Conservation (phyloP, 2,113 vertebrate genomes). For the Silurus asotus region DNA sequence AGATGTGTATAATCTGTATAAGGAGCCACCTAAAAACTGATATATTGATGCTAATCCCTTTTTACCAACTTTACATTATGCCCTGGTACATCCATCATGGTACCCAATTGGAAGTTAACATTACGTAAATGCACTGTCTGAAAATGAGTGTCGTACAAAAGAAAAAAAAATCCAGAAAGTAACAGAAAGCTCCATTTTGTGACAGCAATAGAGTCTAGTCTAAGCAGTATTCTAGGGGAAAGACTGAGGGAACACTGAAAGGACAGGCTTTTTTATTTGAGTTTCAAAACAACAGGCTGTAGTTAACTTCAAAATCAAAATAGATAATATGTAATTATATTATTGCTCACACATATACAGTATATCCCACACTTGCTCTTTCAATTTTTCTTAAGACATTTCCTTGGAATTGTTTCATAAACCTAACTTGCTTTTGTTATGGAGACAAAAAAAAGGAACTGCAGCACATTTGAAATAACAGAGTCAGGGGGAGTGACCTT, state of each 20-base stretch:
- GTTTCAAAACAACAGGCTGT: not conserved
- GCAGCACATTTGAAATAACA: slow-evolving; percentile 30
- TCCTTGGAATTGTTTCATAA: not conserved
- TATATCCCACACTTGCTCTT: not conserved
- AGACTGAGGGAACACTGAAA: not conserved
- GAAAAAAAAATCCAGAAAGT: too few relatives aligned
- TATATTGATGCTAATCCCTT: not conserved
- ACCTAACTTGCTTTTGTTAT: not conserved
- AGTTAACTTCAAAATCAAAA: not conserved
- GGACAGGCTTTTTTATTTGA: not conserved
- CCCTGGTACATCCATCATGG: too few relatives aligned
- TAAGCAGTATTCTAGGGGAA: not conserved
- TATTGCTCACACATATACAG: not conserved
- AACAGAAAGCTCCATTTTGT: not conserved
- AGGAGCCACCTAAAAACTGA: not conserved
- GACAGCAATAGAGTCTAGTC: not conserved
- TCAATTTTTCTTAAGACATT: not conserved
- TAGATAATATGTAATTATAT: not conserved
- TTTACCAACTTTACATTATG: not conserved
- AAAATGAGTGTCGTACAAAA: not conserved
- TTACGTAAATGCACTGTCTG: not conserved
- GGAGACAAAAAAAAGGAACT: slow-evolving; percentile 11
- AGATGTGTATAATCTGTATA: not conserved
- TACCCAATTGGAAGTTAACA: not conserved
- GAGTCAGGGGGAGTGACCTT: slow-evolving; percentile 38